Conservation (phyloP, 2,888 invertebrate genomes). For the Drosophila lutescens region DNA sequence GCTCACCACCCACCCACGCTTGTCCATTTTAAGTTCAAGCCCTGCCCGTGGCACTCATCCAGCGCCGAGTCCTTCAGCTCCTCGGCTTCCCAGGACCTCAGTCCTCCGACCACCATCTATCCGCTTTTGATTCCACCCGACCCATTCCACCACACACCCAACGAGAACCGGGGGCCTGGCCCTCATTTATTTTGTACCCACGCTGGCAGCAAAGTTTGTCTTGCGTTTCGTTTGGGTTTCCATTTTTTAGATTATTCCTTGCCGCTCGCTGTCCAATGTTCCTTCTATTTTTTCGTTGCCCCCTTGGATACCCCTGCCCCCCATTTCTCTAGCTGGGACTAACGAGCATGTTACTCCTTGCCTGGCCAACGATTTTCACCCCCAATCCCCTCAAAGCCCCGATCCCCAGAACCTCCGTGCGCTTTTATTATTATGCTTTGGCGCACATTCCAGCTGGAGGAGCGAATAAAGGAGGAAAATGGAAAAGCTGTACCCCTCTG, state of each 20-base stretch:
- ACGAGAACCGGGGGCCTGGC: conserved; percentile 31
- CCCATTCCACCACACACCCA: conserved; percentile 1
- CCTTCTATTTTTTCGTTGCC: conserved; percentile 35
- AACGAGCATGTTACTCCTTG: conserved; percentile 81
- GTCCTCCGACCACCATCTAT: conserved; percentile 3
- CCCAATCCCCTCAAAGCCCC: conserved; percentile 2
- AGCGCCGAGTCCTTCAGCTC: conserved; percentile 72
- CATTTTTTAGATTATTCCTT: conserved; percentile 80
- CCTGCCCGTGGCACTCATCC: conserved; percentile 81
- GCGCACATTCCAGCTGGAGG: conserved; percentile 72
- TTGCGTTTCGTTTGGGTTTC: conserved; percentile 80
- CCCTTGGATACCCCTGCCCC: background rate
- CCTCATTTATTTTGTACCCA: conserved; percentile 80
- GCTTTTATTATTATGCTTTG: conserved; percentile 81
- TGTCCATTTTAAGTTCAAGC: conserved; percentile 82
- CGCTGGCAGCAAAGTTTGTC: conserved; percentile 80
- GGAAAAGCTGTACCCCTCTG: conserved; percentile 57
- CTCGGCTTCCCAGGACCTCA: conserved; percentile 15
- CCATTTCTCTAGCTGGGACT: conserved; percentile 56
- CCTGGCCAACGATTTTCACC: conserved; percentile 40
- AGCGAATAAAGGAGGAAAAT: conserved; percentile 41
- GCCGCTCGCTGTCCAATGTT: conserved; percentile 63
- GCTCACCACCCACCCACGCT: conserved; percentile 51
- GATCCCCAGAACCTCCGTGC: conserved; percentile 53
- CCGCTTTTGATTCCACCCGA: background rate